Conservation (phyloP, 2,113 vertebrate species). For the Anseranas semipalmata region DNA sequence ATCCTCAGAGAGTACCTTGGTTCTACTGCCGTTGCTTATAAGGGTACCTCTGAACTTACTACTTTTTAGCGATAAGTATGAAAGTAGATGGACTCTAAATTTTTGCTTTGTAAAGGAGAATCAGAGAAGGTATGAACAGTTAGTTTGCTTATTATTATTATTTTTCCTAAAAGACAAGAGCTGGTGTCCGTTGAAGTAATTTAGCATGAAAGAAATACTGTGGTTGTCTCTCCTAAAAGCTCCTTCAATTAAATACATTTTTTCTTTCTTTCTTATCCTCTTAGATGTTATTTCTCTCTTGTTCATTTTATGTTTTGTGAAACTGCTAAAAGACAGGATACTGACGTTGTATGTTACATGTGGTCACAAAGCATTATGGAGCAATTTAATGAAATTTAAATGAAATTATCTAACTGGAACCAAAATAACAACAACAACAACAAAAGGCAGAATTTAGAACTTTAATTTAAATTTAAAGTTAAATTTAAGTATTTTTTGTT, state of each 20-base stretch:
- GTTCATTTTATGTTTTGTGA: neutral
- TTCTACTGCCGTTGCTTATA: neutral
- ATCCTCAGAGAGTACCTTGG: rapidly evolving
- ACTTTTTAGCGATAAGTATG: neutral
- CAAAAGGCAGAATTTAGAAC: neutral
- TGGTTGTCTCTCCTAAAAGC: neutral
- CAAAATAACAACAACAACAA: neutral
- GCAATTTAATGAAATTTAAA: neutral
- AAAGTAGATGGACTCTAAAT: neutral
- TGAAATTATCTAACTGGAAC: neutral
- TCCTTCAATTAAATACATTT: neutral
- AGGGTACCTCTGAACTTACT: neutral
- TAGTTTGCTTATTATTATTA: neutral
- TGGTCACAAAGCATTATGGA: neutral
- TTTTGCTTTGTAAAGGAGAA: neutral
- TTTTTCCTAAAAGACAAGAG: neutral
- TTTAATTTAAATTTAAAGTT: neutral
- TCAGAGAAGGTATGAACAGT: neutral
- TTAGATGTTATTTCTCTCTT: neutral
- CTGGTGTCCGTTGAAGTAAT: neutral
- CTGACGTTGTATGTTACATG: neutral
- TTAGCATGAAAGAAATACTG: neutral
- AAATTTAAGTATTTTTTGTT: neutral
- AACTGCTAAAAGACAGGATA: neutral
- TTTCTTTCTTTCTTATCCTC: neutral